phyloP scores from a whole-genome alignment of 2,888 invertebrate genomes.

The Hetaerina titia region DNA sequence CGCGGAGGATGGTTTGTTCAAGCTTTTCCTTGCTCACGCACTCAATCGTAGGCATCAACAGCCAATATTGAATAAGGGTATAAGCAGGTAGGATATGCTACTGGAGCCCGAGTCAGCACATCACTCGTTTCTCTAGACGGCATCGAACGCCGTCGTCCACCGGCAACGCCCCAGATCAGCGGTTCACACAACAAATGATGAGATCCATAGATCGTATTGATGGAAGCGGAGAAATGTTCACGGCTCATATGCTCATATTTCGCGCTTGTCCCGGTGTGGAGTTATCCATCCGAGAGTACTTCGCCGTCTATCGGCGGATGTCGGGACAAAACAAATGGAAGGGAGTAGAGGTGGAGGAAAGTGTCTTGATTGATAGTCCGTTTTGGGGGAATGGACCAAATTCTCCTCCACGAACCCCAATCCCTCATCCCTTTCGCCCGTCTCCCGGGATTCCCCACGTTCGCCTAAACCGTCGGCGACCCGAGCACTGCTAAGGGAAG shows the following conservation, averaged over 20 bases:
- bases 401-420: too few species aligned
- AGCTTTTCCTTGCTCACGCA: neutral
- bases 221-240: neutral
- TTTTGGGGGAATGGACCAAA: neutral
- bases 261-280: neutral
- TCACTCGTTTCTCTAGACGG: neutral
- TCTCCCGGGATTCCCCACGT: too few species aligned
- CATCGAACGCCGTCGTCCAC: neutral
- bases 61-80: neutral
- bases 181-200: neutral
- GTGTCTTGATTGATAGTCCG: neutral
- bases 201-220: neutral
- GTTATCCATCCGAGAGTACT: neutral
- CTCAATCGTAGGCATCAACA: neutral
- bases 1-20: too few species aligned
- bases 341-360: neutral
- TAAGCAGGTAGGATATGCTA: neutral
- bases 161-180: neutral
- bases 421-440: too few species aligned
- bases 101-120: neutral
- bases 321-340: slow-evolving; percentile 13
- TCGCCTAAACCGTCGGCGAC: too few species aligned
- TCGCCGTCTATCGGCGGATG: neutral
- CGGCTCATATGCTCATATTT: neutral
- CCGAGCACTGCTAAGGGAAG: too few species aligned